Evolutionary conservation across 2,797 vertebrate genomes (phyloP).

Genomic region (Typhlichthys subterraneus): DNA sequence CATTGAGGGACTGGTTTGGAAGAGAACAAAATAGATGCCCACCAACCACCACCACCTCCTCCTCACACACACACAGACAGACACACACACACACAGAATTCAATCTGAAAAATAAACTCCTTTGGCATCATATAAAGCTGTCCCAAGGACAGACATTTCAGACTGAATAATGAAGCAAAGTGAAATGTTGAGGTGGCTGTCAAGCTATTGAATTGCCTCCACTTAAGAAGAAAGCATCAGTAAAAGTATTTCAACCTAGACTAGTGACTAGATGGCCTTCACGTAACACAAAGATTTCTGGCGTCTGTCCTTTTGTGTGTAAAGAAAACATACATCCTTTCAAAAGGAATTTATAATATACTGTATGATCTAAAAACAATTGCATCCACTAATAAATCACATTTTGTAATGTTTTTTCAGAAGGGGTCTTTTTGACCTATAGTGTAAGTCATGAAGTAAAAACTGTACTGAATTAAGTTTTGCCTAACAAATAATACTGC

Average conservation of each 20-base stretch:
- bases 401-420: no score
- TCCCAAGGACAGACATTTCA: conserved; percentile 36
- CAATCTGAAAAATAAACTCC: conserved; percentile 1
- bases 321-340: no score
- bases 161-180: conserved; percentile 48
- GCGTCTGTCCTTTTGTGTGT: no score
- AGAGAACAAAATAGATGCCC: not conserved
- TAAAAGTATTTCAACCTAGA: conserved; percentile 32
- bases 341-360: no score
- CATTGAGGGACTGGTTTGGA: not conserved
- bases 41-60: not conserved
- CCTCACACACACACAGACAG: not conserved
- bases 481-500: no score
- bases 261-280: conserved; percentile 46
- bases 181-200: conserved; percentile 34
- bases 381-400: no score
- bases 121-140: conserved; percentile 30
- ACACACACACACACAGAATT: not conserved
- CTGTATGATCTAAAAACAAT: no score
- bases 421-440: no score
- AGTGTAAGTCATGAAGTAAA: no score
- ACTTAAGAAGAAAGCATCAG: conserved; percentile 26
- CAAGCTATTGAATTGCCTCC: conserved; percentile 38
- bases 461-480: no score
- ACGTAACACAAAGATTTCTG: conserved; percentile 8